Evolutionary conservation across 2,888 invertebrate genomes (phyloP), one percentile per base, ranked within the genome.

Genomic region (Yponomeuta cagnagella): DNA sequence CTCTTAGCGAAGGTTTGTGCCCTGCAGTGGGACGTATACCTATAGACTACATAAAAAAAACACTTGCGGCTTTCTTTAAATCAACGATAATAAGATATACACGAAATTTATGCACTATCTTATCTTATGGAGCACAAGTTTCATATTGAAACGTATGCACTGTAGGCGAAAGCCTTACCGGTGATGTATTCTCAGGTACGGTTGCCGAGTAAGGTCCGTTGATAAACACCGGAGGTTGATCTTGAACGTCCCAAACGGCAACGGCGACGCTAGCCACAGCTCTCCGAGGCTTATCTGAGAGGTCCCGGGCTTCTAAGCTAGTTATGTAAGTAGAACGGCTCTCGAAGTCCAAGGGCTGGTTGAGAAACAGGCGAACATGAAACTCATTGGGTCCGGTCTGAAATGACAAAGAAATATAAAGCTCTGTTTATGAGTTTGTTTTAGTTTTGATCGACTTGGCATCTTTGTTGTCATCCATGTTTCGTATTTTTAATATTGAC

Each of bases 171-270:
- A 58, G 33, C 15, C 82, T 77, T 82, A 95, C 95, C 72, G 94
- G 90, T 1, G 93, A 88, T 0, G 95, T 95, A 77, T 96, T 96
- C 84, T 97, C 97, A 4, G 94, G 92, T 0, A 97, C 93, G 0
- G 95, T 95, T 0, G 95, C 95, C 5, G 96, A 96, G 79, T 96
- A 97, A 0, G 97, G 97, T 0, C 96, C 95, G 80, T 96, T 96
- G 0, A 95, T 82, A 78, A 97, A 97, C n/a, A 94, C 88, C 0
- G 97, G 97, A 9, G 96, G 95, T 77, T 96, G 96, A 84, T 97
- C 97, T 81, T 95, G 97, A 0, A 96, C 94, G 80, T 97, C 97
- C 72, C 94, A 88, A 8, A 97, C 93, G 64, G 95, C 94, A 0
- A 96, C 95, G 0, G 96, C 94, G 12, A 97, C 93, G 66, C 95